Evolutionary conservation across 2,888 invertebrate species (phyloP), one percentile per base, ranked within the genome.

Genomic region (Lepas anatifera): DNA sequence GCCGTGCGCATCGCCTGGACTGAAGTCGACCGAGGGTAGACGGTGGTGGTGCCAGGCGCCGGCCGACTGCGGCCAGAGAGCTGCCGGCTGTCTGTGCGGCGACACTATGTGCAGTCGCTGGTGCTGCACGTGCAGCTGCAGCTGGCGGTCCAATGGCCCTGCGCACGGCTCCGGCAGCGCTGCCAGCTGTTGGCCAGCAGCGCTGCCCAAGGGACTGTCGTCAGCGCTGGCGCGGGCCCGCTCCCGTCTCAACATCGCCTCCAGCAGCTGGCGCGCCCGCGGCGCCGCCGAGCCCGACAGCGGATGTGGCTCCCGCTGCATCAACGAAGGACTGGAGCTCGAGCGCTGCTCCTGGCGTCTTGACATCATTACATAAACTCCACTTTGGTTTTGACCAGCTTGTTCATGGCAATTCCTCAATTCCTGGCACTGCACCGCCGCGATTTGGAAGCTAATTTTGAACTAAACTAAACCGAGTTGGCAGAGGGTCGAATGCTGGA

Each of bases 1-100:
- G 41, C 41, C 41, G 41, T 10, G 11, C 1, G 10, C 11, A 0
- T 91, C 92, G 77, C 88, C 88, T 78, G 89, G 89, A 0, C 89
- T 89, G 75, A 91, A 91, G 71, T 92, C 81, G 71, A 92, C 92
- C 52, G 89, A 90, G 69, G 92, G 84, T 74, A 84, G 85, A 22
- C 87, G 78, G 75, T 84, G 84, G 50, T 79, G 79, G 6, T 70
- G 70, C 25, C 63, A 67, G 1, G 72, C 69, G 70, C 69, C 37
- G 71, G 69, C n/a, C 70, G 67, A 22, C 37, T 43, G 41, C 16
- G 69, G 46, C 10, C 63, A 32, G 41, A 35, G 25, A 39, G 67
- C n/a, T 68, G 43, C 48, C 11, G 8, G 46, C 67, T 69, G 13
- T 67, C 10, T 29, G 64, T 58, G 58, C 41, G 37, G 41, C 32